Conservation (phyloP, 2,797 vertebrate species). For the Tangara arthus region DNA sequence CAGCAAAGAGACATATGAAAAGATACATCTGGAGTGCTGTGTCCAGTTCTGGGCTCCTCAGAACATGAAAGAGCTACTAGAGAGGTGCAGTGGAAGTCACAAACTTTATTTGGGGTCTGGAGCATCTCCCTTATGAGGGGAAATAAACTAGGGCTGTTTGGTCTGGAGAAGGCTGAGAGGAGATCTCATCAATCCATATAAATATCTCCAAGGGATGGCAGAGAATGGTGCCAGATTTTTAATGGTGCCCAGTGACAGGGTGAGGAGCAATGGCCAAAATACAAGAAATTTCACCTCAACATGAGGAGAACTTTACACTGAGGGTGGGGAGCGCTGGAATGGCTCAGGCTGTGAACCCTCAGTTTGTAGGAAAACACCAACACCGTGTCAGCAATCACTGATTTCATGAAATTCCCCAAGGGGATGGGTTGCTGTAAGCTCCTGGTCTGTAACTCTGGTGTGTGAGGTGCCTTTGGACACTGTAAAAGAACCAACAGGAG, state of each 20-base stretch:
- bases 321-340: not conserved
- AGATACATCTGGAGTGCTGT: not conserved
- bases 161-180: not conserved
- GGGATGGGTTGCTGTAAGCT: not conserved
- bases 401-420: not conserved
- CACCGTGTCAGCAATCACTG: not conserved
- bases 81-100: not conserved
- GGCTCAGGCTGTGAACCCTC: fast-evolving
- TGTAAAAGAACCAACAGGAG: not conserved
- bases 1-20: not conserved
- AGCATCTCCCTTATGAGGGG: not conserved
- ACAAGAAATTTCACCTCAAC: not conserved
- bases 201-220: not conserved
- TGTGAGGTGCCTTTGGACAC: not conserved
- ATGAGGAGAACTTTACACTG: not conserved
- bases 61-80: not conserved
- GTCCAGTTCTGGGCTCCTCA: not conserved
- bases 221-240: not conserved
- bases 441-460: not conserved
- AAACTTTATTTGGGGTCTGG: not conserved
- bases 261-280: not conserved
- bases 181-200: not conserved
- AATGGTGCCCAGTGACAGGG: no score
- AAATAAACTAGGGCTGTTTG: not conserved
- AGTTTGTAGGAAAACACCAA: not conserved